Evolutionary conservation across 1,140 invertebrate genomes (phyloP).

Genomic region (Pachypsylla venusta): DNA sequence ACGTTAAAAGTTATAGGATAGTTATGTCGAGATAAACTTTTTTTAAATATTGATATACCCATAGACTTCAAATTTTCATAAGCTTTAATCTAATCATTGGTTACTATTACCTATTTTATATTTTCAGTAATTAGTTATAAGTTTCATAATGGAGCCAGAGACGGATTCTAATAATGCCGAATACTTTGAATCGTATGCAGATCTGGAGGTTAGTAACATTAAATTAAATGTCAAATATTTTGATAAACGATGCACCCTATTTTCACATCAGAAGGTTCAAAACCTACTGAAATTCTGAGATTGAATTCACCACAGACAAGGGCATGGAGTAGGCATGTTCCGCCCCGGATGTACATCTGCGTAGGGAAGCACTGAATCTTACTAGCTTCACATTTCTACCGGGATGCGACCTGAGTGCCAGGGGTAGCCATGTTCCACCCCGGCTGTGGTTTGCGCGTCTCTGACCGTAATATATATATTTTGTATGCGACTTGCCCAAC

Average conservation of each 20-base stretch:
- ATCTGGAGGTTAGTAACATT: constrained; percentile 9
- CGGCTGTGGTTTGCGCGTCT: constrained; percentile 7
- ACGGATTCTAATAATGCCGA: background rate
- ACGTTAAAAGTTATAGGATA: too few relatives aligned
- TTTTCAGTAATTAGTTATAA: too few relatives aligned
- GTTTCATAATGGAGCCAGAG: background rate
- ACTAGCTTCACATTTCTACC: background rate
- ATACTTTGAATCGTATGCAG: constrained; percentile 14
- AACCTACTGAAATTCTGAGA: background rate
- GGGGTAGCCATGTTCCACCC: background rate
- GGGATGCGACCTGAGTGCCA: background rate
- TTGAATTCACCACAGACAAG: too few relatives aligned
- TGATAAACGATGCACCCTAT: background rate
- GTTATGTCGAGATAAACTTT: too few relatives aligned
- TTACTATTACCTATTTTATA: too few relatives aligned
- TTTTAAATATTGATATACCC: too few relatives aligned
- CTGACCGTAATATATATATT: constrained; percentile 6
- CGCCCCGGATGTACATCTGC: too few relatives aligned
- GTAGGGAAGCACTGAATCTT: background rate
- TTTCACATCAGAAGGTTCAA: background rate
- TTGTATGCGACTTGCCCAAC: background rate
- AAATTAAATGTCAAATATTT: background rate
- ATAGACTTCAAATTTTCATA: too few relatives aligned
- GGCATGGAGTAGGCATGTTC: too few relatives aligned
- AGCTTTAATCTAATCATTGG: too few relatives aligned